Percentiles rank a stretch among this genome's conserved stretches.
Conservation (phyloP, 64 coral and sea anemone genomes). For the Montipora cactus region DNA sequence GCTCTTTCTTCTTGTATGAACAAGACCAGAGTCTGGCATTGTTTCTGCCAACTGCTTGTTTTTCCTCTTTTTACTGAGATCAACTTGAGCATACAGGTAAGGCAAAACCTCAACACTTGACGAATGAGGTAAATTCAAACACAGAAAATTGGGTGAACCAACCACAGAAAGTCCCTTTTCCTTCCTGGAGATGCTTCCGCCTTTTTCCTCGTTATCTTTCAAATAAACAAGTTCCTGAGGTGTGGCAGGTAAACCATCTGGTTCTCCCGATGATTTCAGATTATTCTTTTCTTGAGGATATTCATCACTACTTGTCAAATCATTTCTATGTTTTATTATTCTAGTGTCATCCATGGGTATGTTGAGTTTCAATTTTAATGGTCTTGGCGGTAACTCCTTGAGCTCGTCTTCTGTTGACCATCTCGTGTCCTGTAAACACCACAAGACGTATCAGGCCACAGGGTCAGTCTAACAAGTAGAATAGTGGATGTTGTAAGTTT, state of each 20-base stretch:
- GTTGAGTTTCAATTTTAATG: neutral
- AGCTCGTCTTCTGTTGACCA: neutral
- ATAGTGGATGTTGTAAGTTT: slow-evolving; percentile 49
- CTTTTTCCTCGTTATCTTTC: neutral
- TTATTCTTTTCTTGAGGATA: slow-evolving; percentile 19
- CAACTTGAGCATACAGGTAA: slow-evolving; percentile 79
- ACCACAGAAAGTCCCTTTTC: slow-evolving; percentile 53
- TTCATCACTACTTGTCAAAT: slow-evolving; percentile 52
- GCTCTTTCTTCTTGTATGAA: slow-evolving; percentile 61
- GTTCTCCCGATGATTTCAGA: neutral
- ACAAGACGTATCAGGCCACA: slow-evolving; percentile 45
- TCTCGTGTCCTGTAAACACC: slow-evolving; percentile 41
- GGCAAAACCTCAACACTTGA: slow-evolving; percentile 89
- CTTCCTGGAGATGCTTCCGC: neutral
- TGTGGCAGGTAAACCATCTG: neutral
- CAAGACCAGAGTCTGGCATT: neutral
- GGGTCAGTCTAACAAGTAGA: slow-evolving; percentile 41
- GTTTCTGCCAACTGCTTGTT: slow-evolving; percentile 44
- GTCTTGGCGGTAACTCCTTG: neutral
- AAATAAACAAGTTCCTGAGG: slow-evolving; percentile 1
- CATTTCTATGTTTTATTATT: neutral
- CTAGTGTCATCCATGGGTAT: neutral
- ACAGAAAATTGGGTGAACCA: slow-evolving; percentile 86
- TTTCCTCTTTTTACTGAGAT: slow-evolving; percentile 81
- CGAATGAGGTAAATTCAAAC: slow-evolving; percentile 79